Conservation (phyloP, 2,888 invertebrate genomes). For the Lymantria monacha region DNA sequence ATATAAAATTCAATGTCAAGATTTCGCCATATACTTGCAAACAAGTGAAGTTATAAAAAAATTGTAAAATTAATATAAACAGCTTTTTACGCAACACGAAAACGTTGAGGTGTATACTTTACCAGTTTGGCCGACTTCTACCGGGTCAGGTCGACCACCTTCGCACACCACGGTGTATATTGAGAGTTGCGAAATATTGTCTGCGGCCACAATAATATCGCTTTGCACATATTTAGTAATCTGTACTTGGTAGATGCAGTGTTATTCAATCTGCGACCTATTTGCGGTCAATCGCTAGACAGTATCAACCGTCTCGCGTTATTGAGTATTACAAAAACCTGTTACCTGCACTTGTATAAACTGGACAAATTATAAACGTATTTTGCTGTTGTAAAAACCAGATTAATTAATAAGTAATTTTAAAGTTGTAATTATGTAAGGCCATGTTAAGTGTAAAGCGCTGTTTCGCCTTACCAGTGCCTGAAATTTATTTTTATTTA, state of each 20-base stretch:
- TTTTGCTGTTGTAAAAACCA: no score
- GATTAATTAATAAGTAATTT: no score
- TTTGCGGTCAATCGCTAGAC: slow-evolving; percentile 70
- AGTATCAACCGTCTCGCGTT: slow-evolving; percentile 39
- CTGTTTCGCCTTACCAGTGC: no score
- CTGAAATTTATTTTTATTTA: no score
- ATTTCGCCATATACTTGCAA: no score
- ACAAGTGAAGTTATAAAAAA: no score
- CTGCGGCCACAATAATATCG: slow-evolving; percentile 70
- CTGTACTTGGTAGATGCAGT: slow-evolving; percentile 60
- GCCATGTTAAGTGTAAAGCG: no score
- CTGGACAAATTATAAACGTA: no score
- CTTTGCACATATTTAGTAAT: slow-evolving; percentile 77
- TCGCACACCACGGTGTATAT: slow-evolving; percentile 21
- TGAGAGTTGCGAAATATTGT: slow-evolving; percentile 60
- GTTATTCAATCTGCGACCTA: slow-evolving; percentile 78
- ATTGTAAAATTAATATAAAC: neutral
- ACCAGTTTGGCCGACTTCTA: slow-evolving; percentile 24
- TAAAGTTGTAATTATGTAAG: no score
- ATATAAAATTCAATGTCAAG: no score
- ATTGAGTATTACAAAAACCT: slow-evolving; percentile 32
- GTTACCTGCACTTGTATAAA: slow-evolving; percentile 28
- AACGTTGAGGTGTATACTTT: slow-evolving; percentile 1
- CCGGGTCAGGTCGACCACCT: slow-evolving; percentile 27
- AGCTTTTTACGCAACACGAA: slow-evolving; percentile 11